Evolutionary conservation across 2,797 vertebrate genomes (phyloP), one percentile per base, ranked within the genome.

Genomic region (Pseudochaenichthys georgianus): DNA sequence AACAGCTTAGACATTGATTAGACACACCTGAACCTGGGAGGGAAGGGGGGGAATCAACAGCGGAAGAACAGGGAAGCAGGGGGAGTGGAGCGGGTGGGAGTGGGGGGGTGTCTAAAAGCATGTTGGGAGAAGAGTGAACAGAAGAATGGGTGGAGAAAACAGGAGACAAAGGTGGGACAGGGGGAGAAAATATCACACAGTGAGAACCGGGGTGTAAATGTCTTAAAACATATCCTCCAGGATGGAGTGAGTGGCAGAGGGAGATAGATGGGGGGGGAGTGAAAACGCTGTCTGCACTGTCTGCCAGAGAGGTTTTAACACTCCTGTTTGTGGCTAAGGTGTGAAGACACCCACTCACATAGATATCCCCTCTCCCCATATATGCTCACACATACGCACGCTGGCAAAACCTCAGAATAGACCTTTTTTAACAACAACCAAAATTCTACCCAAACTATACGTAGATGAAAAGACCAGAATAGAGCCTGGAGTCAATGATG

Each of bases 221-320:
- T 88, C 82, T 90, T 54, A 38, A 51, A 88, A 81, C 83, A 79
- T 73, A 77, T 88, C 80, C 81, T 79, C 51, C 21, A 70, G 75
- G 84, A 80, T 65, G 65, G 77, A 85, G 53, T 17, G 75, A 84
- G 74, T 62, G 70, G 72, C 31, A 61, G 62, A 64, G 59, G 69
- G 74, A 38, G 57, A 51, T 61, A 34, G 70, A 75, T 65, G 70
- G 46, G 28, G 72, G 60, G 75, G 73, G 70, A 79, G 86, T 80
- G 84, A 88, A 83, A 87, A 87, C 52, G 85, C 64, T 78, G 73
- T 79, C 80, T 78, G 55, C 77, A 53, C 61, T 80, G 77, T 34
- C 60, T 45, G 75, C 67, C 73, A 81, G 80, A 83, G 77, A 87
- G 80, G 81, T 93, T 93, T 93, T 93, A 89, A 87, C 91, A 87